Evolutionary conservation across 2,888 invertebrate species (phyloP).

Genomic region (Trisateles emortualis): DNA sequence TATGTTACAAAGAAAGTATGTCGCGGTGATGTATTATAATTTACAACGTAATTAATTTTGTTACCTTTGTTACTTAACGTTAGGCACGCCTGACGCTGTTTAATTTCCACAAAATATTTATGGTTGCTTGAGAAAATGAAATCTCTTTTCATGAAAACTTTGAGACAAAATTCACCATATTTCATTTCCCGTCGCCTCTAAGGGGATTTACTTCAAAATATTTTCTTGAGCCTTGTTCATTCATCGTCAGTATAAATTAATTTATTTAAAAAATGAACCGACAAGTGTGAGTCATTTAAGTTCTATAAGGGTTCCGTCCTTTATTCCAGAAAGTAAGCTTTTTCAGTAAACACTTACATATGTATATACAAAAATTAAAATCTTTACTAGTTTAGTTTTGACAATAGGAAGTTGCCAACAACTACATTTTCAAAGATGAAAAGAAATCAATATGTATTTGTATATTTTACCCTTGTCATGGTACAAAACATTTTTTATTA

Average conservation of each 20-base stretch:
- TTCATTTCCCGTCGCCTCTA: slow-evolving; percentile 16
- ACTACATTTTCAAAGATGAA: no score
- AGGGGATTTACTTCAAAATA: slow-evolving; percentile 26
- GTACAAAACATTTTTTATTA: no score
- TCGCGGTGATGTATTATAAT: slow-evolving; percentile 15
- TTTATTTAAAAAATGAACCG: slow-evolving; percentile 5
- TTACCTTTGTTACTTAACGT: slow-evolving; percentile 22
- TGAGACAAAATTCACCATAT: slow-evolving; percentile 16
- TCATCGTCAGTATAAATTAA: slow-evolving; percentile 15
- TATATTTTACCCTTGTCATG: no score
- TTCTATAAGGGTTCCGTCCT: no score
- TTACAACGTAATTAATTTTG: slow-evolving; percentile 24
- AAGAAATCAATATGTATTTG: no score
- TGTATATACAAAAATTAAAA: no score
- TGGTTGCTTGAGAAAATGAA: slow-evolving; percentile 18
- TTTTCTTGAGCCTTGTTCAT: slow-evolving; percentile 10
- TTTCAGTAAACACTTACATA: no score
- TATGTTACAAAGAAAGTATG: slow-evolving; percentile 8
- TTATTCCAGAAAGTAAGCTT: no score
- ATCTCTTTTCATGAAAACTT: slow-evolving; percentile 22
- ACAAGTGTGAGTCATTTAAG: no score
- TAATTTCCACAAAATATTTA: slow-evolving; percentile 15
- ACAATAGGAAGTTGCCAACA: no score
- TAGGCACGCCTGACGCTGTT: not conserved
- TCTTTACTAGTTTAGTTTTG: no score